Percentiles rank a stretch among this genome's conserved stretches.
Conservation (phyloP, 2,797 vertebrate genomes). For the Cottoperca gobio region DNA sequence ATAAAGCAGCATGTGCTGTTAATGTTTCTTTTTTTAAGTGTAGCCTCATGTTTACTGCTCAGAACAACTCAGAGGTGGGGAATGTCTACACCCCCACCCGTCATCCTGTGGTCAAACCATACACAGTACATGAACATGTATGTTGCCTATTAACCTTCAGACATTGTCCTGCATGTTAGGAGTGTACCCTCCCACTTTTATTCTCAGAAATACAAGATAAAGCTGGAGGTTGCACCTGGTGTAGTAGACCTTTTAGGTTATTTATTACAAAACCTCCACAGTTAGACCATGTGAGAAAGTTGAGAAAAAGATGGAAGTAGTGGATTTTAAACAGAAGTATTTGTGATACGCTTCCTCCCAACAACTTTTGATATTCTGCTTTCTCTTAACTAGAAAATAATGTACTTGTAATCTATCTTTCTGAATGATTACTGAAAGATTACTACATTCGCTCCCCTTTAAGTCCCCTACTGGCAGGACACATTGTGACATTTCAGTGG, state of each 20-base stretch:
- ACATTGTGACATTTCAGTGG: no score
- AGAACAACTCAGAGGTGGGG: slow-evolving; percentile 6
- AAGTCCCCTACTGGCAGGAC: no score
- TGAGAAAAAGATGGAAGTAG: neutral
- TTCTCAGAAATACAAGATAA: slow-evolving; percentile 3
- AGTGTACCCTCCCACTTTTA: slow-evolving; percentile 1
- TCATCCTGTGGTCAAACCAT: slow-evolving; percentile 18
- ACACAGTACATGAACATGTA: slow-evolving; percentile 24
- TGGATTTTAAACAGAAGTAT: slow-evolving; percentile 15
- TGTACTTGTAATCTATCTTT: no score
- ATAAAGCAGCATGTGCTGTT: slow-evolving; percentile 17
- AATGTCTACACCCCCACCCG: neutral
- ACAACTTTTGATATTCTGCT: no score
- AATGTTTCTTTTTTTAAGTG: slow-evolving; percentile 29
- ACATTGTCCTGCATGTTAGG: slow-evolving; percentile 20
- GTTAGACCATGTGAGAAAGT: neutral
- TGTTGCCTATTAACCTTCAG: slow-evolving; percentile 37
- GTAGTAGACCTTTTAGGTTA: neutral
- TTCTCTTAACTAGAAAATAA: slow-evolving; percentile 5
- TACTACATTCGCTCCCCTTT: no score
- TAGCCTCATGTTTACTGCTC: slow-evolving; percentile 22
- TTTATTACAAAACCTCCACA: neutral
- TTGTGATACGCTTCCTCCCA: no score
- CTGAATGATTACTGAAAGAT: no score
- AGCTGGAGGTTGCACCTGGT: slow-evolving; percentile 24